Base-by-base conservation (phyloP, 2,888 invertebrate species). In the Nemapogon koenigi region DNA sequence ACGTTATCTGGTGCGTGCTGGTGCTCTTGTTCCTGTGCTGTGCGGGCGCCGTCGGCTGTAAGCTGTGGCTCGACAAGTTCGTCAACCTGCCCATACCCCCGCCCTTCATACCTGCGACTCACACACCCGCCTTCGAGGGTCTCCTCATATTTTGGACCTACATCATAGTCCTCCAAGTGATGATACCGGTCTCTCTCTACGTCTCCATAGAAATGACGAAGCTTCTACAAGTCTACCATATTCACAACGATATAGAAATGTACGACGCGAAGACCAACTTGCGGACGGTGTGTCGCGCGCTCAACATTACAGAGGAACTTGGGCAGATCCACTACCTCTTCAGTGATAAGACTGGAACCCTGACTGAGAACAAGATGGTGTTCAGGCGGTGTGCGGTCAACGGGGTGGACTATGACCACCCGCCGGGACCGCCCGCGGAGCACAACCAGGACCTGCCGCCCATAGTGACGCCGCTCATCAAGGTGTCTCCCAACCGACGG, bases 361-460 rank as follows among this genome's bases (percentile, higher is more conserved):
- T 98, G 40, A 98, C 98, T 1, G 97, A 97, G 70, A 98, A 98
- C 66, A 90, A 94, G 67, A 98, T 98, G 97, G 85, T 96, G 55
- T 98, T 98, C 69, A 85, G 94, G 40, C 83, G 91, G 35, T 97
- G 97, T 59, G 87, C 91, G 2, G 88, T 97, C 16, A 89, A 87
- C 16, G 97, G 95, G 0, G 84, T 88, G 27, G 95, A 97, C 68
- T 97, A 94, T 59, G 88, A 89, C 55, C 94, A 94, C 61, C 86
- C 87, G 1, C 83, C 87, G 4, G 86, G 87, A 0, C 84, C 89
- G 16, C 83, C 90, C 4, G 86, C 89, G 44, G 83, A 85, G 52
- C 84, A 88, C 8, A 69, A 73, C 30, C 52, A 64, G 1, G 83
- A 81, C 33, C 67, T 59, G 53, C 83, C 56, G 52, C 83, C 53